Base-by-base conservation (phyloP, 2,888 invertebrate species). In the Drosophila austrosaltans region DNA sequence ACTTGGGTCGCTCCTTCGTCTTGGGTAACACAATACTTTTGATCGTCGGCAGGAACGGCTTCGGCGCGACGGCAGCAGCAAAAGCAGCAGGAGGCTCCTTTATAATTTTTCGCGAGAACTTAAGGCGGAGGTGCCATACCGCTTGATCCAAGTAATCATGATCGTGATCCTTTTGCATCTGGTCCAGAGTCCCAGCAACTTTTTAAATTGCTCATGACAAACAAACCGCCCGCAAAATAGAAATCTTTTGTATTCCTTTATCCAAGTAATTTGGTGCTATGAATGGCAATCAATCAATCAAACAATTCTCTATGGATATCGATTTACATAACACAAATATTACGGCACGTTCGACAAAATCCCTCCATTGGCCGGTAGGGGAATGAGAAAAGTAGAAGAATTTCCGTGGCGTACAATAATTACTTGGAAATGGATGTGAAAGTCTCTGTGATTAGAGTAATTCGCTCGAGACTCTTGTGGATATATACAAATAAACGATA, bases 141-240 rank as follows among this genome's bases (percentile, higher is more conserved):
- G 66, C 57, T 73, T 57, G 20, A 48, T 48, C 48, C 22, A 40
- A 63, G 58, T 64, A 58, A 63, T 70, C 65, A 48, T 20, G 63
- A 53, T 59, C 72, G 25, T 53, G 82, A 66, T 76, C 77, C 76
- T 72, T 67, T 57, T 61, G 63, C 71, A 53, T 68, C 56, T 70
- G 54, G 56, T 74, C 60, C 66, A 22, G 57, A 83, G 82, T 88
- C 90, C 88, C 90, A 90, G 89, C 91, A 90, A 90, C 91, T 90
- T 91, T 89, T 80, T 85, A 89, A 90, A 91, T 90, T 90, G 91
- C 83, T 81, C 77, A 87, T 81, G 83, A 74, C 87, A 88, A 90
- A 90, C 90, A 90, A 87, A 90, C 88, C 91, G 91, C 90, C 90
- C 86, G 89, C 79, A 82, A 82, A 79, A 66, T 56, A 53, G 62